Base-by-base conservation (phyloP, 2,888 invertebrate genomes). In the Hypomecis atomaria region DNA sequence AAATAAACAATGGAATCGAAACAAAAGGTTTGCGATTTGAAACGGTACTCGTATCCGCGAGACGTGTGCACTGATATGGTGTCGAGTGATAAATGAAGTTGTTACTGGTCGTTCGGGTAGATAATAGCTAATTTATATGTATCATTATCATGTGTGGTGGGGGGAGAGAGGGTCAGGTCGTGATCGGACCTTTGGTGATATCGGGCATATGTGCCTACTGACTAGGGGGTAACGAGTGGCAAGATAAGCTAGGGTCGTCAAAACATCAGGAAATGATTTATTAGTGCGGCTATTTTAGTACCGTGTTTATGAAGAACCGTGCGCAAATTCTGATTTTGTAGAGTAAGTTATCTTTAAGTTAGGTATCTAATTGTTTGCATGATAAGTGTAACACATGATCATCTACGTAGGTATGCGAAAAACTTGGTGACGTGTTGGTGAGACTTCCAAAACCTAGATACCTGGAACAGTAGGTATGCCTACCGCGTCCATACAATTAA, bases 171-270 rank as follows among this genome's bases (percentile, higher is more conserved):
- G 82, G 81, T 80, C 82, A 84, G 89, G 89, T 90, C 87, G 73
- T 70, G 77, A 77, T 77, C 78, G 76, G 76, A 85, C 86, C 86
- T 80, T 71, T 67, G 63, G 67, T 65, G 90, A 91, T 91, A 89
- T 77, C 64, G 72, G 74, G 77, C 86, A 88, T 88, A 87, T 75
- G 82, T 83, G 83, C 85, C 81, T 83, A 78, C 90, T 83, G 78
- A 79, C 89, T 81, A 88, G 92, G 92, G 92, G 92, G 92, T 92
- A 91, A 84, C 72, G 81, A 84, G 79, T 81, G 73, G 66, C 67
- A 68, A 47, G 82, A 82, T 82, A 82, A 69, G 61, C 63, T 76
- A 79, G 81, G 79, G 78, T 76, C 73, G 64, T 50, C 72, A 74
- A 74, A 71, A 57, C 53, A 66, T 42, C 47, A 65, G 23, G 23